Conservation (phyloP, 2,888 invertebrate genomes). For the Leptodirus hochenwartii region DNA sequence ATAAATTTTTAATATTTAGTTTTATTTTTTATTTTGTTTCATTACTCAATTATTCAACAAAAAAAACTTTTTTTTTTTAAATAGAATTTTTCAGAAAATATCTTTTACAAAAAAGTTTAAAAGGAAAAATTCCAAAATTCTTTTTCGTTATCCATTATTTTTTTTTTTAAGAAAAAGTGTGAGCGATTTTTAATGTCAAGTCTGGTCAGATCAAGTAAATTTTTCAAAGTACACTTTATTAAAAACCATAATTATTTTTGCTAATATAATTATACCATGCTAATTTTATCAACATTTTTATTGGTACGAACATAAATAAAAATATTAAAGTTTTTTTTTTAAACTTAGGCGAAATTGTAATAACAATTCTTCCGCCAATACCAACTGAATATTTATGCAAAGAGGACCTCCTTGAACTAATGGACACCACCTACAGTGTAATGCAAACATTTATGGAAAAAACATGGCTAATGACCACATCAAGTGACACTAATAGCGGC, state of each 20-base stretch:
- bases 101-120: neutral
- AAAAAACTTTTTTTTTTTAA: neutral
- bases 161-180: too few species aligned
- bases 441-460: too few species aligned
- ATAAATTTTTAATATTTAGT: neutral
- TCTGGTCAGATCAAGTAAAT: too few species aligned
- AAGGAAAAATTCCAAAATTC: neutral
- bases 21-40: slow-evolving; percentile 1
- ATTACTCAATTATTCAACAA: too few species aligned
- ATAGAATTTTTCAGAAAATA: neutral
- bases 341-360: slow-evolving; percentile 41
- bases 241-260: too few species aligned
- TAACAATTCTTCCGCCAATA: slow-evolving; percentile 56
- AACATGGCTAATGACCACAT: too few species aligned
- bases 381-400: slow-evolving; percentile 41
- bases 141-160: too few species aligned
- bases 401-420: slow-evolving; percentile 42
- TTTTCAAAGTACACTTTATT: too few species aligned
- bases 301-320: slow-evolving; percentile 1
- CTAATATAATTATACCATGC: too few species aligned
- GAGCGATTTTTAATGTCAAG: too few species aligned
- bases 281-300: too few species aligned
- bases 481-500: too few species aligned
- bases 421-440: slow-evolving; percentile 41
- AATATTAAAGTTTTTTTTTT: slow-evolving; percentile 11